Evolutionary conservation across 2,113 vertebrate species (phyloP), one percentile per base, ranked within the genome.

Genomic region (Ariopsis seemanni): DNA sequence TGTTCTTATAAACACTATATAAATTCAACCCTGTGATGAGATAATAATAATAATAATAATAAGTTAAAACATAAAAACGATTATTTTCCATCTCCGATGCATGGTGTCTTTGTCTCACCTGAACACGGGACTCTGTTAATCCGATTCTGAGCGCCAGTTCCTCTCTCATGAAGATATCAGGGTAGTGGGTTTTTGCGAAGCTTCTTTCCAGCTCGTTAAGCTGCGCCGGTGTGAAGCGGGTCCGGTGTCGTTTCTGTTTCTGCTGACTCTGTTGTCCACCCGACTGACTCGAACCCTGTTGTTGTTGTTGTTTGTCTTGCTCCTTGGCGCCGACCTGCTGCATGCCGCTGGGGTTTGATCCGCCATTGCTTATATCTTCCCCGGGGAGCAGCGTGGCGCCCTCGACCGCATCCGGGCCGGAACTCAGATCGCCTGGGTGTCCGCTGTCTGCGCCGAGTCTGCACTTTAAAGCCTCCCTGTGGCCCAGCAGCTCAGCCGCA

Each of bases 151-250:
- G 93, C 42, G 98, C 98, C 95, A 99, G 94, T 89, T 99, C 98
- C 91, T 99, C 98, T 7, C 98, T 93, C 98, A 99, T 99, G 92
- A 99, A 99, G 96, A 99, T 99, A 92, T 99, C 98, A 0, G 98
- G 98, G 90, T 99, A 99, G 94, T 99, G 98, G 30, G 98, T 99
- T 93, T 99, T 99, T 90, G 98, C 98, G 94, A 99, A 99, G 95
- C 98, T 99, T 87, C 98, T 95, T 94, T 99, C 98, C 92, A 99
- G 92, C 91, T 99, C 98, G 94, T 99, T 99, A 88, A 99, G 98
- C 92, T 99, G 98, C 9, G 98, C 98, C 0, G 98, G 98, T 0
- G 98, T 99, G 95, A 99, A 99, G 91, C 98, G 97, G 90, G 98
- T 99, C 92, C 98, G 95, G 94, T 99, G 98, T 86, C 98, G 95